phyloP scores from a whole-genome alignment of 2,113 vertebrate genomes.

The Eolophus roseicapilla region DNA sequence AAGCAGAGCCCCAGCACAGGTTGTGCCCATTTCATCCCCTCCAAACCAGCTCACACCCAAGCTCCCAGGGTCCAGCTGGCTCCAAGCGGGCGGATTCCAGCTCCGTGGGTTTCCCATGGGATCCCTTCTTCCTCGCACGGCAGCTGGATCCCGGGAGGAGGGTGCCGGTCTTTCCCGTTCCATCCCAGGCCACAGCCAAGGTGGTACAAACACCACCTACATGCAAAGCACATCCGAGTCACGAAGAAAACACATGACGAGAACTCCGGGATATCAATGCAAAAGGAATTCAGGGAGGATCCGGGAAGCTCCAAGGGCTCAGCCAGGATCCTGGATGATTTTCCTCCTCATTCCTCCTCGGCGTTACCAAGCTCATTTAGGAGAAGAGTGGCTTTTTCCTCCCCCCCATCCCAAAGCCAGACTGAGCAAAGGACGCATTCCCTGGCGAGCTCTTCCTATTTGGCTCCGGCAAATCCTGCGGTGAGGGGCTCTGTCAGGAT shows the following conservation, averaged over 20 bases:
- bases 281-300: background rate
- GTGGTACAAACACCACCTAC: background rate
- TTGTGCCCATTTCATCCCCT: background rate
- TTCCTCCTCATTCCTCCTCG: background rate
- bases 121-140: too few species aligned
- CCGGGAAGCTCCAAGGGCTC: background rate
- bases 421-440: background rate
- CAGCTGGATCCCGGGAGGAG: accelerated
- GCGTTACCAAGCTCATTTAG: background rate
- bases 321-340: background rate
- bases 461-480: background rate
- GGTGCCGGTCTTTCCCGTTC: background rate
- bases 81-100: background rate
- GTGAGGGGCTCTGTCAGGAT: background rate
- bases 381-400: background rate
- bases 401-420: accelerated
- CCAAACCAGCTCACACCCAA: background rate
- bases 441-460: background rate
- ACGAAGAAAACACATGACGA: background rate
- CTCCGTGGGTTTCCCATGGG: background rate
- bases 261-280: accelerated
- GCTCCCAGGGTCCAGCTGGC: background rate
- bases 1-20: background rate
- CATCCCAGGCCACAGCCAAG: background rate
- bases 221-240: background rate